Evolutionary conservation across 1,140 invertebrate species (phyloP), one percentile per base, ranked within the genome.

Genomic region (Bacillus rossius): DNA sequence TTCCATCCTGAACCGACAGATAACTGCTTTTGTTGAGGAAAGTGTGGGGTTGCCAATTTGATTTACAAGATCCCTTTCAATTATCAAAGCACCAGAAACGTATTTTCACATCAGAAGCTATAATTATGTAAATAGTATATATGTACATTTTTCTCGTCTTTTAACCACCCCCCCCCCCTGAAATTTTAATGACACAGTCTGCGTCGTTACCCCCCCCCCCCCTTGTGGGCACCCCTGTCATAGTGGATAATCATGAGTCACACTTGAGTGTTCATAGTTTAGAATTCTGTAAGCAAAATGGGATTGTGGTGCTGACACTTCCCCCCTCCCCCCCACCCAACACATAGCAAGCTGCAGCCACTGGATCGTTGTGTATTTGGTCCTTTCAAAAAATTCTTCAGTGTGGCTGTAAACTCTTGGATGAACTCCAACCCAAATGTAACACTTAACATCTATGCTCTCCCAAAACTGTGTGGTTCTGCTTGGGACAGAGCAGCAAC

Each of bases 311-410:
- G 34, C 40, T 71, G 8, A 57, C 69, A 19, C 62, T 71, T 16
- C 69, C 71, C 16, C 64, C 71, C 16, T 63, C 71, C 22, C 68
- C 67, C 50, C 40, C 43, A 19, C 62, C 55, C 2, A 66, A 69
- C 43, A 19, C 62, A 51, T 1, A 66, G 67, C 43, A 47, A 59
- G 1, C 57, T 73, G 17, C 69, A 73, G 45, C 69, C 67, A n/a
- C 57, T 69, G 20, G 71, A 73, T 52, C 53, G 66, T 29, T 47
- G 48, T 29, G 62, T 73, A 22, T 68, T 64, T 42, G 59, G 52
- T 19, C 62, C 65, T 26, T 56, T 72, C 14, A 66, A 61, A 34
- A 59, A 41, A 16, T 60, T 59, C 26, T 69, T 66, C 51, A 48
- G 67, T 19, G 29, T 62, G 25, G 61, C 47, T 41, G 23, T 57